phyloP scores from a whole-genome alignment of 1,140 invertebrate genomes.

The Drosophila mojavensis region DNA sequence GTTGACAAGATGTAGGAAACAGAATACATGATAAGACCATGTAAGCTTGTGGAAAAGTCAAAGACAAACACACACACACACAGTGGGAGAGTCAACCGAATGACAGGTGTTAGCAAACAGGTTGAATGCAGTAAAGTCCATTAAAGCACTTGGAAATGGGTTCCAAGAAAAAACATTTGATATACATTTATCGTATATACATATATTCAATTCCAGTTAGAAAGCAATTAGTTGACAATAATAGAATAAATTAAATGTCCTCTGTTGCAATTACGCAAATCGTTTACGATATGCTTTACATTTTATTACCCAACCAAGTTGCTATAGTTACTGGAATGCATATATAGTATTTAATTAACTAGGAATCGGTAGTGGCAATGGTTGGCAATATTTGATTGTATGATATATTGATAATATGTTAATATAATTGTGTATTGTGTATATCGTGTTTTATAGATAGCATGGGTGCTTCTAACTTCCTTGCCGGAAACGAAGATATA shows the following conservation, averaged over 20 bases:
- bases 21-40: constrained; percentile 18
- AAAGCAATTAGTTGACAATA: constrained; percentile 7
- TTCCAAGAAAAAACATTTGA: constrained; percentile 1
- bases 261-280: constrained; percentile 1
- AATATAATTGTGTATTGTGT: no score
- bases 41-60: constrained; percentile 9
- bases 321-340: background rate
- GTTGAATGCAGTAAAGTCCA: background rate
- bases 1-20: background rate
- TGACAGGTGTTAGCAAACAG: constrained; percentile 9
- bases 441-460: no score
- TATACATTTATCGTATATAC: background rate
- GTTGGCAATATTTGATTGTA: no score
- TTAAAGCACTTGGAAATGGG: background rate
- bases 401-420: no score
- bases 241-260: background rate
- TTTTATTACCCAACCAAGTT: background rate
- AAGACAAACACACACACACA: constrained; percentile 2
- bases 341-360: no score
- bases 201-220: background rate
- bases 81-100: background rate
- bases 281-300: background rate
- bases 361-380: no score
- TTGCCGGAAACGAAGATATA: no score
- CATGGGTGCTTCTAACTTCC: no score